phyloP scores from a whole-genome alignment of 2,113 vertebrate genomes.

The Camarhynchus parvulus region DNA sequence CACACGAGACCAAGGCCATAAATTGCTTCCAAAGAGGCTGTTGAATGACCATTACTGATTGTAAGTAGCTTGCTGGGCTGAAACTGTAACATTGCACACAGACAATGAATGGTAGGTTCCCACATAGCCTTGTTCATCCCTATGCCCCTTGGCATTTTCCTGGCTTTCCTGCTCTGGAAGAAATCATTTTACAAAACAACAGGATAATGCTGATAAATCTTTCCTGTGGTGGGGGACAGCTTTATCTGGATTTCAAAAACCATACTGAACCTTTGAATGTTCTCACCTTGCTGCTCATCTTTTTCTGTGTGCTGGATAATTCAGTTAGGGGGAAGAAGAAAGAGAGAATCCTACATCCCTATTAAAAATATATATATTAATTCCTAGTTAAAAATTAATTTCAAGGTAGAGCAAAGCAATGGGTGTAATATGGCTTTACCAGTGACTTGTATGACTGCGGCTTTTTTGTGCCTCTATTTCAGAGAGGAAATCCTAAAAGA shows the following conservation, averaged over 20 bases:
- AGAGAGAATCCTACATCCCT: not conserved
- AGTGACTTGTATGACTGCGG: not conserved
- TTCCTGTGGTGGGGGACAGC: not conserved
- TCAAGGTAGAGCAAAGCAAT: not conserved
- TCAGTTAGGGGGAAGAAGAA: not conserved
- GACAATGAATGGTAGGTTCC: not conserved
- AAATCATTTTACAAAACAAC: not conserved
- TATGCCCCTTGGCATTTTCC: not conserved
- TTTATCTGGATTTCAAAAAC: not conserved
- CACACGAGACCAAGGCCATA: fast-evolving
- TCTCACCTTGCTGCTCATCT: not conserved
- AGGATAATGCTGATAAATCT: not conserved
- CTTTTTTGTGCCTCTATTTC: not conserved
- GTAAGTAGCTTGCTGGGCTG: not conserved
- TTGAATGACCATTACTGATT: not conserved
- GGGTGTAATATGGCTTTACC: not conserved
- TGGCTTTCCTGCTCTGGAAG: not conserved
- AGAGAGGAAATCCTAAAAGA: not conserved
- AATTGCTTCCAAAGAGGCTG: not conserved
- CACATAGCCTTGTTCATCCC: not conserved
- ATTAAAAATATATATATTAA: not conserved
- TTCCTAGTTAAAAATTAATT: not conserved
- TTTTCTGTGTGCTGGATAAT: not conserved
- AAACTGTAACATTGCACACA: not conserved
- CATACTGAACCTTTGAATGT: not conserved